Conservation (phyloP, 2,888 invertebrate genomes). For the Philaethria dido region DNA sequence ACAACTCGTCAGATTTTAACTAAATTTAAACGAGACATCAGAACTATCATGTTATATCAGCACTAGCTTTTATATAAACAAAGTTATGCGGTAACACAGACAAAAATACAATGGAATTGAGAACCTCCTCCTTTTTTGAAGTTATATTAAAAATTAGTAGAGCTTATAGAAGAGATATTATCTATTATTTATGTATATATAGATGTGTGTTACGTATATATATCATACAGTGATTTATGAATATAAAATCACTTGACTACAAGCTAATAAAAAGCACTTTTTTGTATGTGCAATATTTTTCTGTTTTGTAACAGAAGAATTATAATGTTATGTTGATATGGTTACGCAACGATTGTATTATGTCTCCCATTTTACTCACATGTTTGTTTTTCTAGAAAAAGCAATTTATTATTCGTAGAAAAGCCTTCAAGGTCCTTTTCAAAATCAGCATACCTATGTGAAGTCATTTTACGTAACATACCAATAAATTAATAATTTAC, state of each 20-base stretch:
- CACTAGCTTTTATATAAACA: too few species aligned
- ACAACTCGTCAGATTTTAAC: too few species aligned
- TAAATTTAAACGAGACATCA: too few species aligned
- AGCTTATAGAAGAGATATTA: too few species aligned
- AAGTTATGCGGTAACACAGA: too few species aligned
- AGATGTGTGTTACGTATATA: neutral
- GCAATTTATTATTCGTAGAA: slow-evolving; percentile 33
- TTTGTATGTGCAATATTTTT: slow-evolving; percentile 6
- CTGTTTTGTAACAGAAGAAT: slow-evolving; percentile 14
- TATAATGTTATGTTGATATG: slow-evolving; percentile 34
- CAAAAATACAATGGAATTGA: too few species aligned
- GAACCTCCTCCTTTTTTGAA: too few species aligned
- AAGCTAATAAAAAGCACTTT: neutral
- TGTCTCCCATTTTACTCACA: slow-evolving; percentile 45
- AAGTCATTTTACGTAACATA: slow-evolving; percentile 1
- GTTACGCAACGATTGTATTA: slow-evolving; percentile 49
- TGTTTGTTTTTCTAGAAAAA: slow-evolving; percentile 42
- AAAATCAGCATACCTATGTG: slow-evolving; percentile 21
- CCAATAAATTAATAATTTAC: slow-evolving; percentile 11
- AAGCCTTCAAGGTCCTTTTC: slow-evolving; percentile 30
- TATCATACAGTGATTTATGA: neutral
- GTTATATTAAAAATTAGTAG: too few species aligned
- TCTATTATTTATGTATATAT: too few species aligned
- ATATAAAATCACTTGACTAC: slow-evolving; percentile 1
- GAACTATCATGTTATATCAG: too few species aligned